Evolutionary conservation across 2,113 vertebrate genomes (phyloP), one percentile per base, ranked within the genome.

Genomic region (Misgurnus mizolepis): DNA sequence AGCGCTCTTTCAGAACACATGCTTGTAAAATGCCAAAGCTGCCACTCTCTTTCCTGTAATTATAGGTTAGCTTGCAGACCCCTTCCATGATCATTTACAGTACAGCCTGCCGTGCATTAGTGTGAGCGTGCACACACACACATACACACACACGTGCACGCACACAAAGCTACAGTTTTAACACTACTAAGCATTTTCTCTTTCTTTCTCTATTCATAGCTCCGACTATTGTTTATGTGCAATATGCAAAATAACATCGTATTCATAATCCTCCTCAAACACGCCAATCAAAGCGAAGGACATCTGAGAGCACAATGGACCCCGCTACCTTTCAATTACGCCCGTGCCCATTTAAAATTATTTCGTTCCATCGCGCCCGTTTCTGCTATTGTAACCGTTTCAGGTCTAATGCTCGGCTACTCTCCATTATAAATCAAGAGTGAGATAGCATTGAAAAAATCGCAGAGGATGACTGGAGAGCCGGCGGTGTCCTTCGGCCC

Each of bases 51-150:
- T 95, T 95, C 91, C 95, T 95, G 95, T 99, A 98, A 99, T 98
- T 98, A 99, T 95, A 96, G 97, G 97, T 96, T 99, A 98, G 96
- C 96, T 99, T 96, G 96, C 97, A 97, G 95, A 91, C 95, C 95
- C 95, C 95, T 96, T 95, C 22, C 96, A 95, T 97, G 96, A 98
- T 98, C 96, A 96, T 98, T 97, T 97, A 96, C 95, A 96, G 95
- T 94, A 93, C 95, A 95, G 95, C 94, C 95, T 96, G 94, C 95
- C 95, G 95, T 96, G 95, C 95, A 97, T 98, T 96, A 97, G 95
- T 94, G 94, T 94, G 94, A 96, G 61, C 83, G 62, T 79, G 62
- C 72, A 79, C 62, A 65, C 75, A 60, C 56, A 6, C 66, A 81
- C 61, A 68, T 10, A 6, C 45, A 47, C 10, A 6, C 9, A 47